Conservation (phyloP, 2,797 vertebrate species). For the Triplophysa bombifrons region DNA sequence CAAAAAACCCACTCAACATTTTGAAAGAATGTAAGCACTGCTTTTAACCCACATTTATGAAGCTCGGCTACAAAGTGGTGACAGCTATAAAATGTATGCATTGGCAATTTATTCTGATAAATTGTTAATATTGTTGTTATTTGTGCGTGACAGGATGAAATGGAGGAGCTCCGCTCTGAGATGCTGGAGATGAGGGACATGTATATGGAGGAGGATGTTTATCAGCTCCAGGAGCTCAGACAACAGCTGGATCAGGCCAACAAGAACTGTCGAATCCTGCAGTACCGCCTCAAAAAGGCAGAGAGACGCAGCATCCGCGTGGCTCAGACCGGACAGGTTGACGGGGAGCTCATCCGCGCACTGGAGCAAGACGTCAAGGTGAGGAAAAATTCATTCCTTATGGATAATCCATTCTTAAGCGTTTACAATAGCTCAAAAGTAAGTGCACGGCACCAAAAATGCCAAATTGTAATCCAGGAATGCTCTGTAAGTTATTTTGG, state of each 20-base stretch:
- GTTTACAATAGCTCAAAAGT: no score
- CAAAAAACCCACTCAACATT: not conserved
- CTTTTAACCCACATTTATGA: not conserved
- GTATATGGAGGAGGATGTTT: slow-evolving; percentile 98
- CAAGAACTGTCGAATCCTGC: slow-evolving; percentile 97
- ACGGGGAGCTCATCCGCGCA: slow-evolving; percentile 91
- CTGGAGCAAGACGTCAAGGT: slow-evolving; percentile 98
- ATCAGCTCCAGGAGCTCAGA: slow-evolving; percentile 95
- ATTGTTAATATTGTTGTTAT: not conserved
- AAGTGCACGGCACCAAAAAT: no score
- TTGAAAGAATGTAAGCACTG: not conserved
- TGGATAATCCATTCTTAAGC: not conserved
- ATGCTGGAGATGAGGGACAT: slow-evolving; percentile 99
- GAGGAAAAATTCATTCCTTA: slow-evolving; percentile 18
- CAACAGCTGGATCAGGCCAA: slow-evolving; percentile 97
- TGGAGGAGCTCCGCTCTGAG: slow-evolving; percentile 94
- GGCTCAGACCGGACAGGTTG: slow-evolving; percentile 94
- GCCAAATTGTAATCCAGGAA: no score
- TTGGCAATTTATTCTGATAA: no score
- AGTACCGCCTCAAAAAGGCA: slow-evolving; percentile 94
- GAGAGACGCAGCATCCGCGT: slow-evolving; percentile 94
- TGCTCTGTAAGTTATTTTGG: no score
- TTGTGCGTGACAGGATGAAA: slow-evolving; percentile 84
- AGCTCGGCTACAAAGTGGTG: not conserved
- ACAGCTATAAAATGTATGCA: not conserved